Evolutionary conservation across 2,888 invertebrate species (phyloP), one percentile per base, ranked within the genome.

Genomic region (Prosopocoilus inquinatus): DNA sequence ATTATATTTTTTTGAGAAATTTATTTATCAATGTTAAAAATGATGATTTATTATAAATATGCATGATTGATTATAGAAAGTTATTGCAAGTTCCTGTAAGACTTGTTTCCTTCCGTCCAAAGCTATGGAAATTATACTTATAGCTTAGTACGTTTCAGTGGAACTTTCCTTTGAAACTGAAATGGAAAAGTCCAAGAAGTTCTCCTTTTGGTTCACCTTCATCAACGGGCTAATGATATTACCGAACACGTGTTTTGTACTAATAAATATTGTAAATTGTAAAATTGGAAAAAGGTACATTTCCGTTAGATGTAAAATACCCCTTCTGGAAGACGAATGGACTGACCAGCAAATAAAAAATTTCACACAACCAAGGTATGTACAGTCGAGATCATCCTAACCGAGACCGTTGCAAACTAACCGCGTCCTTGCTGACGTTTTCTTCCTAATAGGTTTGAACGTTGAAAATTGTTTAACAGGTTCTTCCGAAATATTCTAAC

Each of bases 301-400:
- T 38, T 39, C 32, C 33, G 39, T 47, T 5, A 44, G 59, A 32
- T 59, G 59, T 34, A 32, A 41, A 9, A 53, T 59, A 28, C 43
- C 53, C 3, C 45, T 41, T 7, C 44, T 59, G 11, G 50, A 59
- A 47, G 39, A 53, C 36, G 47, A n/a, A 15, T 59, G 56, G 59
- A 50, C 20, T 4, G 43, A 39, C 16, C 41, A 53, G 7, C 39
- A 59, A 50, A 56, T 56, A 33, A 44, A 47, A 38, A 15, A 16
- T 9, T 15, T 59, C 9, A 47, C 53, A 3, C 43, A 52, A 44
- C 56, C 59, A 13, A 3, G 8, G 55, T 50, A 55, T 3, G n/a
- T n/a, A n/a, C n/a, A n/a, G n/a, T n/a, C n/a, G n/a, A n/a, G n/a
- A n/a, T n/a, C n/a, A n/a, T n/a, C n/a, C n/a, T n/a, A n/a, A n/a